Percentiles rank a stretch among this genome's conserved stretches.
Conservation (phyloP, 2,888 invertebrate species). For the Dyspetes luteomarginatus region DNA sequence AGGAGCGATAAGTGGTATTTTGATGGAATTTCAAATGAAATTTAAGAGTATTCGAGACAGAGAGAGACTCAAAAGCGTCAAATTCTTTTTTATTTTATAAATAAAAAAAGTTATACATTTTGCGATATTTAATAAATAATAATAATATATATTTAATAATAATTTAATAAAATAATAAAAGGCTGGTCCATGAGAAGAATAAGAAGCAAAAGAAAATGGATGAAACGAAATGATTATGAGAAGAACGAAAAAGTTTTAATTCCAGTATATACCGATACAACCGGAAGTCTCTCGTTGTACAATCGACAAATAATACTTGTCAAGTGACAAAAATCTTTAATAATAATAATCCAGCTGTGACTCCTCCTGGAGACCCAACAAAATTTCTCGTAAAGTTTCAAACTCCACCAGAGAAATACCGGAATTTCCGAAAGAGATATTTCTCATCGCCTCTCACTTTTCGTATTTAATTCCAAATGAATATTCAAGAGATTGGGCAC, state of each 20-base stretch:
- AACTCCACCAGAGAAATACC: slow-evolving; percentile 11
- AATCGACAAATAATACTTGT: slow-evolving; percentile 33
- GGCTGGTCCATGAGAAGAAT: not conserved
- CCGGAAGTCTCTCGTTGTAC: slow-evolving; percentile 43
- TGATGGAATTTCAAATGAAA: too few species aligned
- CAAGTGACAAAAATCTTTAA: slow-evolving; percentile 44
- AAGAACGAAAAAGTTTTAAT: slow-evolving; percentile 2
- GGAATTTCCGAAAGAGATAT: slow-evolving; percentile 13
- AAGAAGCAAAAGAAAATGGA: not conserved
- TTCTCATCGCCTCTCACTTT: slow-evolving; percentile 11
- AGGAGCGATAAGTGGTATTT: too few species aligned
- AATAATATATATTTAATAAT: too few species aligned
- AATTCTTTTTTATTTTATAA: too few species aligned
- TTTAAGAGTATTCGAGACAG: too few species aligned
- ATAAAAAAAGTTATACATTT: too few species aligned
- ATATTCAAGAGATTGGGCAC: slow-evolving; percentile 46
- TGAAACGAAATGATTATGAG: not conserved
- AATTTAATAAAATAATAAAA: too few species aligned
- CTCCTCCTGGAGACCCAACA: not conserved
- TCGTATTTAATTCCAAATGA: slow-evolving; percentile 20
- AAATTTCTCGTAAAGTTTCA: slow-evolving; percentile 13
- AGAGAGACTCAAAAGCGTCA: too few species aligned
- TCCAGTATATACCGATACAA: not conserved
- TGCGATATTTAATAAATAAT: too few species aligned
- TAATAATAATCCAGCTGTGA: slow-evolving; percentile 27